Evolutionary conservation across 2,113 vertebrate genomes (phyloP).

Genomic region (Sinocyclocheilus maitianheensis): DNA sequence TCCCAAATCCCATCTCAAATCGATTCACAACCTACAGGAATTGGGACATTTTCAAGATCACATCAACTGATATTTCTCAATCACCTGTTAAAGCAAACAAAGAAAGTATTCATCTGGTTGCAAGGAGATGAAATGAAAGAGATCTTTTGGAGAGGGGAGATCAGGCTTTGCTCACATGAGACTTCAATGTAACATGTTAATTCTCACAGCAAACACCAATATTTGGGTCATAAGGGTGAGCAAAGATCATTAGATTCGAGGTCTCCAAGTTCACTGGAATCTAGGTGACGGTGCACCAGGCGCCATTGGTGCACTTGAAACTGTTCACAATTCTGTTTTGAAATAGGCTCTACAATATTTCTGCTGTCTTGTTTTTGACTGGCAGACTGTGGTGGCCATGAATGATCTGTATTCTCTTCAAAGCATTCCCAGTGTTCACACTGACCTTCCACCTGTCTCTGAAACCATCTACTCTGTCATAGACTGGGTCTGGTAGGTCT

Average conservation of each 20-base stretch:
- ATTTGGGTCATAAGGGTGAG: constrained; percentile 48
- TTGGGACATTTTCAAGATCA: background rate
- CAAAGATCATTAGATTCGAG: constrained; percentile 12
- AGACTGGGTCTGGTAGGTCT: background rate
- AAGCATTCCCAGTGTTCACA: background rate
- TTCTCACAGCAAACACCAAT: constrained; percentile 72
- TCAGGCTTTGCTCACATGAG: constrained; percentile 40
- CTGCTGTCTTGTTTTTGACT: background rate
- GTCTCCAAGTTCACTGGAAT: background rate
- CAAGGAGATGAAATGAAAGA: background rate
- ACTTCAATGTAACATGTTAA: constrained; percentile 65
- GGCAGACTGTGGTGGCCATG: background rate
- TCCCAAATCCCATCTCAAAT: constrained; percentile 9
- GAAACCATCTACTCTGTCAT: background rate
- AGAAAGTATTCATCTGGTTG: background rate
- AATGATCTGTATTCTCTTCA: constrained; percentile 7
- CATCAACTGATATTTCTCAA: constrained; percentile 10
- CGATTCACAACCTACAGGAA: background rate
- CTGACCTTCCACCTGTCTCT: background rate
- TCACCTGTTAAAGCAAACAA: constrained; percentile 30
- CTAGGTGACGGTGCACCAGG: background rate
- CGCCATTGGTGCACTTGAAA: background rate
- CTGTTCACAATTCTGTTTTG: background rate
- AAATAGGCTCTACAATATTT: background rate
- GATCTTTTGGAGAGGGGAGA: constrained; percentile 42